Base-by-base conservation (phyloP, 1,140 invertebrate species). In the Chironomus tepperi region DNA sequence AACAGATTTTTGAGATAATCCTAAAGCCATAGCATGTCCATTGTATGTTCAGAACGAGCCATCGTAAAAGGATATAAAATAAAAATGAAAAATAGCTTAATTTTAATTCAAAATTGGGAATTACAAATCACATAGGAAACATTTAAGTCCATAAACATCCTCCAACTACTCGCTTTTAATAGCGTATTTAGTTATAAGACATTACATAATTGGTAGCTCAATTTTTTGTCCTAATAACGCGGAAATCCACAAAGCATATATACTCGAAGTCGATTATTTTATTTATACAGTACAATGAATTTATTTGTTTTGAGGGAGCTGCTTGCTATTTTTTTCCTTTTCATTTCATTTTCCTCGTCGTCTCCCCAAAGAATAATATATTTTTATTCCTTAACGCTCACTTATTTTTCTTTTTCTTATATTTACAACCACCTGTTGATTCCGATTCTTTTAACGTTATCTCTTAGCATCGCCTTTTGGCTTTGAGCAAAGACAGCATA, bases 271-370 rank as follows among this genome's bases (percentile, higher is more conserved):
- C 65, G 65, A 70, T 70, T 70, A 70, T 70, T 70, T 70, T 70
- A 70, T 70, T 70, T 70, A 70, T 70, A 18, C 65, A 70, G 19
- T 18, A 70, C 65, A 70, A 70, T 70, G 65, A 70, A 70, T 70
- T 70, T 70, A 70, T 70, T 70, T 70, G 65, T 70, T 21, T 70
- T 70, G 16, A 70, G 19, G 65, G 16, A 21, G 16, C 65, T 70
- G 15, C n/a, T n/a, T n/a, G n/a, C n/a, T n/a, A n/a, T n/a, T 70
- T 21, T 18, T 19, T 16, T 34, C 24, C 24, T 34, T 70, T 21
- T 70, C 65, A 57, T 70, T 21, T 70, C 65, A 19, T 21, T 70
- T 21, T 10, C 65, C 10, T 10, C n/a, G 7, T 9, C 18, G 8
- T 16, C 65, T 19, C 16, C 65, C 19, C 18, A 21, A 19, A 18